Evolutionary conservation across 2,113 vertebrate genomes (phyloP).

Genomic region (Apteryx owenii): DNA sequence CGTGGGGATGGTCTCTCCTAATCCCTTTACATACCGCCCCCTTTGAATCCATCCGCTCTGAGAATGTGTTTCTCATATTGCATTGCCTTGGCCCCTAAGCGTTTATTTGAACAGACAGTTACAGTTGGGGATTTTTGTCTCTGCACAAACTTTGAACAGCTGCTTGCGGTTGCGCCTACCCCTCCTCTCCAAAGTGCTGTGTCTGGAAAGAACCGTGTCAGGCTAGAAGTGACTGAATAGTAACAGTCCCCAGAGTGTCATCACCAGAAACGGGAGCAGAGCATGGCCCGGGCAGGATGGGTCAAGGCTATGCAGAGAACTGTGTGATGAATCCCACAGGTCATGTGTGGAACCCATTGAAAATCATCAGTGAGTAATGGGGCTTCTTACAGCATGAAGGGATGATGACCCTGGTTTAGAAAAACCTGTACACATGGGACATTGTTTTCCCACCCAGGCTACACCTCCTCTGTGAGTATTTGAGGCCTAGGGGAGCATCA

Average conservation of each 20-base stretch:
- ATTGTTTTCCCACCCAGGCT: not conserved
- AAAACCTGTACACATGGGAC: not conserved
- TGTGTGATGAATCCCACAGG: not conserved
- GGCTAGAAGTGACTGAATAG: not conserved
- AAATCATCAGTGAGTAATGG: not conserved
- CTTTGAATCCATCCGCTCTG: not conserved
- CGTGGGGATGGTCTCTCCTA: not conserved
- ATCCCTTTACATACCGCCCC: not conserved
- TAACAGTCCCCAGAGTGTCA: not conserved
- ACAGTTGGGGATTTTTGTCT: slow-evolving; percentile 21
- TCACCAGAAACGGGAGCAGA: fast-evolving
- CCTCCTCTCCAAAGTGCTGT: not conserved
- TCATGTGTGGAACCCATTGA: not conserved
- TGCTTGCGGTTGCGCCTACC: not conserved
- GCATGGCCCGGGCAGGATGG: fast-evolving
- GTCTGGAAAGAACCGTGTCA: not conserved
- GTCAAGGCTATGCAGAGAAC: not conserved
- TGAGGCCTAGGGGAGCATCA: not conserved
- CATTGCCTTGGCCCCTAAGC: not conserved
- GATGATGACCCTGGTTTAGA: not conserved
- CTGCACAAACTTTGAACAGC: slow-evolving; percentile 4
- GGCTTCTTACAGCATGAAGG: not conserved
- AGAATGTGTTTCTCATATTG: slow-evolving; percentile 30
- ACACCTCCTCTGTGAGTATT: not conserved
- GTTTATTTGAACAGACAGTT: slow-evolving; percentile 39